Evolutionary conservation across 2,888 invertebrate species (phyloP).

Genomic region (Gasteruption jaculator): DNA sequence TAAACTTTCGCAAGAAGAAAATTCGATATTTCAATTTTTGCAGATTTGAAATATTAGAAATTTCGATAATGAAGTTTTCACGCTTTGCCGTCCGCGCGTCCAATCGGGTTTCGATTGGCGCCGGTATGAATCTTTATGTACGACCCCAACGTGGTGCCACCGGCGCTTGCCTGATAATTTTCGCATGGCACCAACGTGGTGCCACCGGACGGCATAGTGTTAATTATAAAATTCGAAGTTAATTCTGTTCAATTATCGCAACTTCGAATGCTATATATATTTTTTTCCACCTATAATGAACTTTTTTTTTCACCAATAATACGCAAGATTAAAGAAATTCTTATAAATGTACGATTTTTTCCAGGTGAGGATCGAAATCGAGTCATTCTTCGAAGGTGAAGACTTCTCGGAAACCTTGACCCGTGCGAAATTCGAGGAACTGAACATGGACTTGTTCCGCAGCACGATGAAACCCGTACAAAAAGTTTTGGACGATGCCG

Average conservation of each 20-base stretch:
- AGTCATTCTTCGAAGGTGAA: constrained; percentile 96
- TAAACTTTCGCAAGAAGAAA: too few relatives aligned
- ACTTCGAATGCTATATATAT: neutral
- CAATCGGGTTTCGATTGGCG: too few relatives aligned
- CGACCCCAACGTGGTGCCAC: too few relatives aligned
- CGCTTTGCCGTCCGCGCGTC: too few relatives aligned
- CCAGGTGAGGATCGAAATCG: constrained; percentile 93
- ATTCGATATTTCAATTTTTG: neutral
- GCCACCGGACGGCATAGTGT: too few relatives aligned
- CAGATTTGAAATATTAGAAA: constrained; percentile 12
- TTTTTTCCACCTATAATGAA: neutral
- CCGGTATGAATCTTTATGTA: too few relatives aligned
- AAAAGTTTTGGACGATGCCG: constrained; percentile 94
- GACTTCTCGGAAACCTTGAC: constrained; percentile 98
- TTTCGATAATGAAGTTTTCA: too few relatives aligned
- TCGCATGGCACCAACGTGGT: too few relatives aligned
- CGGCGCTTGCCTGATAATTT: too few relatives aligned
- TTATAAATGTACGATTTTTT: constrained; percentile 4
- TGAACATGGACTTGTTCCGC: constrained; percentile 75
- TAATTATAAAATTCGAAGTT: too few relatives aligned
- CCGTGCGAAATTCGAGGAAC: constrained; percentile 96
- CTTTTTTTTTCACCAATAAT: constrained; percentile 7
- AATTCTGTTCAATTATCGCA: too few relatives aligned
- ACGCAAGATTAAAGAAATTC: constrained; percentile 1
- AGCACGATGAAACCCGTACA: constrained; percentile 69